These are phyloP conservation scores for Petromus typicus DNA, from an alignment of 2,113 vertebrate genomes.

Conservation along the genomic window DNA sequence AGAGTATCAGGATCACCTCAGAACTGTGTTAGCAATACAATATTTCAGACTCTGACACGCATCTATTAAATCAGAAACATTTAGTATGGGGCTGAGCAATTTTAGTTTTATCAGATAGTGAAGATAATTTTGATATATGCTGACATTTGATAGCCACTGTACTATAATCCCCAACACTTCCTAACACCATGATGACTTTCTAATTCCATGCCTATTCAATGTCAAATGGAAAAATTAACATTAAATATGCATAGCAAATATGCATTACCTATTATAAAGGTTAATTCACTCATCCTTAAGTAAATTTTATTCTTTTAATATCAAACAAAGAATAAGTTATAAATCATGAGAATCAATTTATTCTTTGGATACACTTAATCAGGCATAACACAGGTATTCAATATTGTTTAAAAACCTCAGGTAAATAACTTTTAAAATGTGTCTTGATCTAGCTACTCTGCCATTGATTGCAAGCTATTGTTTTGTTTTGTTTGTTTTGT, in stretches of 20 bases:
- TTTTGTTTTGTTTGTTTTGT: background rate
- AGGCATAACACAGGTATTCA: background rate
- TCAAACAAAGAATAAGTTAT: slow-evolving; percentile 43
- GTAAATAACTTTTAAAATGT: background rate
- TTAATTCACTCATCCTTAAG: background rate
- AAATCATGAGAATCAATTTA: slow-evolving; percentile 33
- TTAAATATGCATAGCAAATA: background rate
- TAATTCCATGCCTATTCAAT: background rate
- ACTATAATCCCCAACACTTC: background rate
- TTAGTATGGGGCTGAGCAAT: background rate
- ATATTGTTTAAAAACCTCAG: slow-evolving; percentile 26
- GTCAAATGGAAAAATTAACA: background rate
- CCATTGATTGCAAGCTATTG: background rate
- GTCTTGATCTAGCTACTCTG: background rate
- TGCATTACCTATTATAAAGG: slow-evolving; percentile 20
- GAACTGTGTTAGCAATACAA: background rate
- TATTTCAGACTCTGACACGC: background rate
- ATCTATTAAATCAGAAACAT: background rate
- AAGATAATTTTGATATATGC: background rate
- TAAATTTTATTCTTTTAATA: background rate
- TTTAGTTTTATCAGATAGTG: background rate
- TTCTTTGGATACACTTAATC: slow-evolving; percentile 50
- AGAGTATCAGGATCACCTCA: background rate
- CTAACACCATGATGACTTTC: background rate
- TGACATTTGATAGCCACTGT: background rate